Evolutionary conservation across 1,140 invertebrate species (phyloP).

Genomic region (Harlomillsia oculata): DNA sequence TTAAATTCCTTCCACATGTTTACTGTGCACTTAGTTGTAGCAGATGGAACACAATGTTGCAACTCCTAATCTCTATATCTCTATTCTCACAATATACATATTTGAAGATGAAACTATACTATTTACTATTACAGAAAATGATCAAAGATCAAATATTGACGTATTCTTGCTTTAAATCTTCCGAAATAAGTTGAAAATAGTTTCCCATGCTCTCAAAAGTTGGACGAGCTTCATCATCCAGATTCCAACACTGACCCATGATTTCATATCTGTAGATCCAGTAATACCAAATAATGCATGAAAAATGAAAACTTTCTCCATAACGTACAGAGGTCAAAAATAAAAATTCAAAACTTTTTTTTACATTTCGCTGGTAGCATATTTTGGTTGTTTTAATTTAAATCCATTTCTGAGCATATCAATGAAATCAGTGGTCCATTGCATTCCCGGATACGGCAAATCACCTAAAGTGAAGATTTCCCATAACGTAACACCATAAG

Average conservation of each 20-base stretch:
- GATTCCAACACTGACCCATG: conserved; percentile 2
- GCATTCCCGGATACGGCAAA: conserved; percentile 72
- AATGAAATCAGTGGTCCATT: background rate
- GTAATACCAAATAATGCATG: background rate
- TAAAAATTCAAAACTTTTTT: background rate
- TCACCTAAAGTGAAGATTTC: conserved; percentile 82
- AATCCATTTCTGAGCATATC: conserved; percentile 40
- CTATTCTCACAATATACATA: too few species aligned
- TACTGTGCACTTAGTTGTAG: too few species aligned
- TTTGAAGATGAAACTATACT: too few species aligned
- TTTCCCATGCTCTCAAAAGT: background rate
- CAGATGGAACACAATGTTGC: too few species aligned
- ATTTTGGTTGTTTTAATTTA: conserved; percentile 42
- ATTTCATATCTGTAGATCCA: background rate
- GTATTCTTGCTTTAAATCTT: too few species aligned
- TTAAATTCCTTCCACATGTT: too few species aligned
- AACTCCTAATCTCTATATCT: too few species aligned
- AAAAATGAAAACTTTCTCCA: background rate
- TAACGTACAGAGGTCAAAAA: background rate
- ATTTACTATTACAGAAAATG: too few species aligned
- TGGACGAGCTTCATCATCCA: background rate
- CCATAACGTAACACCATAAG: conserved; percentile 87
- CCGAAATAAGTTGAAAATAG: background rate
- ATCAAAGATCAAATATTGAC: too few species aligned
- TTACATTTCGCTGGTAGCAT: conserved; percentile 42